Conservation (phyloP, 2,113 vertebrate species). For the Atherinomorus stipes region DNA sequence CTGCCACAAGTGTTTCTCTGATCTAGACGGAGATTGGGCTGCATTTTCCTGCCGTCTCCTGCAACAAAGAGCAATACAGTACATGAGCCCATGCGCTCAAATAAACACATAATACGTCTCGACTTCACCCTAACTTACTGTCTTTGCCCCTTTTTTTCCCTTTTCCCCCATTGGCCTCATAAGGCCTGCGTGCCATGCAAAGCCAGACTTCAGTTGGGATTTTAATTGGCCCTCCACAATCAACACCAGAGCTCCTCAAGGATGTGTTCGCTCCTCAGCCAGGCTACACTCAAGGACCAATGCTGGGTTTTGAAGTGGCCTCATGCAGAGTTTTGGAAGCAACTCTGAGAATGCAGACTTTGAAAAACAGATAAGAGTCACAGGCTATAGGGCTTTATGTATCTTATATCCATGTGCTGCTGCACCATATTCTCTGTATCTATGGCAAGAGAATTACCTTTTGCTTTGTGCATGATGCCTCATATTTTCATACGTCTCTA, state of each 20-base stretch:
- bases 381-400: slow-evolving; percentile 63
- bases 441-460: slow-evolving; percentile 43
- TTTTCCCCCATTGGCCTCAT: slow-evolving; percentile 71
- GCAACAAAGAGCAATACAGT: slow-evolving; percentile 72
- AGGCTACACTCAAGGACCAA: slow-evolving; percentile 74
- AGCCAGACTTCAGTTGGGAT: slow-evolving; percentile 73
- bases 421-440: slow-evolving; percentile 34
- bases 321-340: slow-evolving; percentile 78
- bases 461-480: slow-evolving; percentile 10
- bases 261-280: slow-evolving; percentile 71
- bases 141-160: slow-evolving; percentile 23
- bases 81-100: slow-evolving; percentile 53
- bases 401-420: slow-evolving; percentile 53
- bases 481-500: slow-evolving; percentile 16
- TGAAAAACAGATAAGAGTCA: slow-evolving; percentile 78
- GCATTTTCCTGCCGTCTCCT: slow-evolving; percentile 64
- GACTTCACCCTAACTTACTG: slow-evolving; percentile 32
- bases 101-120: slow-evolving; percentile 58
- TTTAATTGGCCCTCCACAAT: slow-evolving; percentile 83
- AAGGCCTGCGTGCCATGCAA: slow-evolving; percentile 59
- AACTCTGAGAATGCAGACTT: slow-evolving; percentile 70
- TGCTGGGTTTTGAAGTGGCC: slow-evolving; percentile 78
- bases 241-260: slow-evolving; percentile 70
- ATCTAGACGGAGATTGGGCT: slow-evolving; percentile 76
- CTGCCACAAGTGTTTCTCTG: slow-evolving; percentile 80